Evolutionary conservation across 1,140 invertebrate genomes (phyloP).

Genomic region (Gryon sp.): DNA sequence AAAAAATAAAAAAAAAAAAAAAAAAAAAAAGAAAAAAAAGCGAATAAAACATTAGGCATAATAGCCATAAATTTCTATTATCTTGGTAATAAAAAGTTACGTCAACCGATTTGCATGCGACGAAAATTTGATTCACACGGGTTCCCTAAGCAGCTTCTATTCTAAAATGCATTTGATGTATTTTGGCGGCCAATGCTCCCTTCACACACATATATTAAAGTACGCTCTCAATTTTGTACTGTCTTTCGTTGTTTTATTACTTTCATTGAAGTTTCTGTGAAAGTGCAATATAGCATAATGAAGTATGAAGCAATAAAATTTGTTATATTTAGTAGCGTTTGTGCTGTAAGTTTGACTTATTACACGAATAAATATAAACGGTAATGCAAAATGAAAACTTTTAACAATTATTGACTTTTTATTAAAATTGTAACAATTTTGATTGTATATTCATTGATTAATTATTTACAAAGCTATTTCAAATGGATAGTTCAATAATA

Average conservation of each 20-base stretch:
- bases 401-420: too few species aligned
- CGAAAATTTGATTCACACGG: not conserved
- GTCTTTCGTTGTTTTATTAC: slow-evolving; percentile 67
- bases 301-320: slow-evolving; percentile 55
- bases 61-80: not conserved
- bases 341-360: too few species aligned
- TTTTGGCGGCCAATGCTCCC: slow-evolving; percentile 52
- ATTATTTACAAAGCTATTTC: too few species aligned
- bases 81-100: not conserved
- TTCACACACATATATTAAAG: slow-evolving; percentile 48
- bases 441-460: too few species aligned
- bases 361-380: too few species aligned
- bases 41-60: too few species aligned
- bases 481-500: too few species aligned
- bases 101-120: not conserved
- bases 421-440: too few species aligned
- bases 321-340: too few species aligned
- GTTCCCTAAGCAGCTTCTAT: not conserved
- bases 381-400: too few species aligned
- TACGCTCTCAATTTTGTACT: slow-evolving; percentile 35
- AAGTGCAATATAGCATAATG: slow-evolving; percentile 29
- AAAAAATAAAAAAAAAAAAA: not conserved
- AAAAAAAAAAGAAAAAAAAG: not conserved
- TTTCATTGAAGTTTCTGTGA: slow-evolving; percentile 69
- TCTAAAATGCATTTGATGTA: slow-evolving; percentile 16